Evolutionary conservation across 2,888 invertebrate species (phyloP), one percentile per base, ranked within the genome.

Genomic region (Drosophila mimetica): DNA sequence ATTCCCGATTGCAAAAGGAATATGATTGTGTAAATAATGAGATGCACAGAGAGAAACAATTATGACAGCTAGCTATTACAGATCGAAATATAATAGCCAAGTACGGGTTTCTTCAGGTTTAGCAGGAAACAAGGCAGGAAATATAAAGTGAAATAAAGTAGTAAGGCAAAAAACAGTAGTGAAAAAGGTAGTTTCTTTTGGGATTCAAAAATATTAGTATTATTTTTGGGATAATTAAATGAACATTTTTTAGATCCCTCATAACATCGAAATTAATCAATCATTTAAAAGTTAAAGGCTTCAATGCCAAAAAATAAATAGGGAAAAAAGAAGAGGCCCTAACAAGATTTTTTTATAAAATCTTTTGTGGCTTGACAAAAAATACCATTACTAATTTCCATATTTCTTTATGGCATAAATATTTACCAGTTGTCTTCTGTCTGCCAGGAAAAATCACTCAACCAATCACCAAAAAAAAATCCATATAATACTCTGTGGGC

Each of bases 1-100:
- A 44, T 48, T 53, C 25, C 34, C 20, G 32, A 36, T 69, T 69
- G 60, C 69, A 59, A 48, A 67, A 67, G 71, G 30, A 25, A 28
- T 20, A 28, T 20, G 52, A 60, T 52, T 64, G 51, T 20, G 51
- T 34, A 64, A 42, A 34, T 46, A 54, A 55, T 59, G 46, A 18
- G 54, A 34, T 39, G 28, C 8, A 41, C 8, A 6, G 16, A 22
- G 4, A 25, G 3, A 46, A 46, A 44, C n/a, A 4, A 16, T 9
- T 37, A 8, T 8, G 16, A 3, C 14, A 7, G 36, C 13, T 34
- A n/a, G 2, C 4, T 41, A 6, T 6, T 11, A 6, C 11, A 39
- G 18, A 39, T 36, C 2, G 14, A 14, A 36, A 14, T 36, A 8
- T 14, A 14, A 36, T 36, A 8, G 8, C 36, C 28, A 25, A 25